Evolutionary conservation across 2,113 vertebrate genomes (phyloP), one percentile per base, ranked within the genome.

Genomic region (Hylia prasina): DNA sequence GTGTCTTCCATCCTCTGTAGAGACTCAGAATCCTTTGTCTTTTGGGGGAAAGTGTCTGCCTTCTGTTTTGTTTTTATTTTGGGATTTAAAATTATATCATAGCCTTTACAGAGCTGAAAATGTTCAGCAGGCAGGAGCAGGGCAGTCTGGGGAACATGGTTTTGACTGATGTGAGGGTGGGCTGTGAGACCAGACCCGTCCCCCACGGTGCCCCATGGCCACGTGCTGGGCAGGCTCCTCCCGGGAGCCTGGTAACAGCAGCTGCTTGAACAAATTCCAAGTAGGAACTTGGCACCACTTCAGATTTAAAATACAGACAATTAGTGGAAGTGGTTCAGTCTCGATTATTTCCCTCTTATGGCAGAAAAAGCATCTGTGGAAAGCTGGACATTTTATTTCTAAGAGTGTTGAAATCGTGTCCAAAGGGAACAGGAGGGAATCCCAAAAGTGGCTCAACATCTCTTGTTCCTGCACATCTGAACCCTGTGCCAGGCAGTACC

Each of bases 241-340:
- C 58, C 1, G 10, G 17, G 17, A 88, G 33, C 53, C 44, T 30
- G 54, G 20, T 4, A 42, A 25, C 21, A 3, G 9, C 71, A 93
- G 79, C 86, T 73, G 27, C 30, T n/a, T 63, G 89, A 83, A 44
- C 51, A 6, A 33, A 35, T 66, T 47, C 93, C 51, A 66, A 42
- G 27, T 9, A 64, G 39, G 44, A 78, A 7, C 80, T 92, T 94
- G 95, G 93, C 94, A 84, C 60, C 35, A 7, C 79, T 91, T 80
- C 91, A 84, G 56, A 18, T 68, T 66, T 63, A 54, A 81, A 90
- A 77, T 2, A 31, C 30, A 66, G 72, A 63, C 80, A 92, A 92
- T 94, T 91, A 90, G 72, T 71, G 87, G 83, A 94, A 94, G 87
- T 56, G 61, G n/a, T 95, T 89, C 47, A 60, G 83, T 56, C 83